phyloP scores from a whole-genome alignment of 2,888 invertebrate genomes.

The Catocala nupta region DNA sequence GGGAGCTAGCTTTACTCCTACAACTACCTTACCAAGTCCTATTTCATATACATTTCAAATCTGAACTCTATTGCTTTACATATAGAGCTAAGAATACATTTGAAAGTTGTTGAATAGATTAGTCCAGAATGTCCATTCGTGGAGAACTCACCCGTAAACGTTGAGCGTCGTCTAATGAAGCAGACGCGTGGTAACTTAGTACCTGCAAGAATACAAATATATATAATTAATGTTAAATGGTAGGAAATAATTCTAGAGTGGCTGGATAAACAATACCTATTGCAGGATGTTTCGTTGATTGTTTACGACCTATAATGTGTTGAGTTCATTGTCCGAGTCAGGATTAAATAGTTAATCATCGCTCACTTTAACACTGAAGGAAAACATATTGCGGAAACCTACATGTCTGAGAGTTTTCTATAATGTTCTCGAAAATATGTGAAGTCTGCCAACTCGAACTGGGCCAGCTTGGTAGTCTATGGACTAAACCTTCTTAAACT shows the following conservation, averaged over 20 bases:
- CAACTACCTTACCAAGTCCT: conserved; percentile 1
- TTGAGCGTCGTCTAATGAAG: conserved; percentile 95
- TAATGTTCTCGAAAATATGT: too few species aligned
- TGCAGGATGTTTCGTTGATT: too few species aligned
- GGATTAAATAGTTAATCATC: too few species aligned
- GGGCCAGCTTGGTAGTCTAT: too few species aligned
- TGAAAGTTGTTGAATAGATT: background rate
- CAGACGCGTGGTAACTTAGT: conserved; percentile 97
- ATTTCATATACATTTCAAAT: background rate
- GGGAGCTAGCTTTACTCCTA: conserved; percentile 34
- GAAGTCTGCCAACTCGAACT: too few species aligned
- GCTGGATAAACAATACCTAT: too few species aligned
- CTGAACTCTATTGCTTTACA: background rate
- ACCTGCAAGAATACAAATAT: conserved; percentile 75
- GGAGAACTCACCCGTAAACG: conserved; percentile 91
- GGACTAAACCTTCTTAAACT: too few species aligned
- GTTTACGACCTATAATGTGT: too few species aligned
- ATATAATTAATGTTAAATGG: conserved; percentile 20
- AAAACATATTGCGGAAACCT: too few species aligned
- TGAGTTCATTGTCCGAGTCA: too few species aligned
- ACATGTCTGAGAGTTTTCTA: too few species aligned
- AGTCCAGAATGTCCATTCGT: conserved; percentile 25
- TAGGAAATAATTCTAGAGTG: conserved; percentile 6
- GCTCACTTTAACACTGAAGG: too few species aligned
- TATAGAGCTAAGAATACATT: background rate